Evolutionary conservation across 2,113 vertebrate genomes (phyloP).

Genomic region (Vulpes lagopus): DNA sequence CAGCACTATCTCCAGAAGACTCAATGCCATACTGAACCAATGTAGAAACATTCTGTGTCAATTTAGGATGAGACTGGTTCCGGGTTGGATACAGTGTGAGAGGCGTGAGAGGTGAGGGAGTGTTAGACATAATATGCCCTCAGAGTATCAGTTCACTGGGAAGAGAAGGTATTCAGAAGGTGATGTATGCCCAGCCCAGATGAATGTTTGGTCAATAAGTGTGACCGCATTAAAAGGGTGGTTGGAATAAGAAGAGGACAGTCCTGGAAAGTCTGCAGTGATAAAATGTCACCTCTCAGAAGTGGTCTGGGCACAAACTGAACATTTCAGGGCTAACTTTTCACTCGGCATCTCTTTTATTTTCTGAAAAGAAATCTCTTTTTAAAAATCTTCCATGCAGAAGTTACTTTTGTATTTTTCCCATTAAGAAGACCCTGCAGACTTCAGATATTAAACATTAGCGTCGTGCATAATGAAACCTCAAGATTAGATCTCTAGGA

Average conservation of each 20-base stretch:
- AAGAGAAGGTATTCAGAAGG: background rate
- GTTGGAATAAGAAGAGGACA: background rate
- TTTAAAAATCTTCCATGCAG: constrained; percentile 75
- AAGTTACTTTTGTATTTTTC: constrained; percentile 83
- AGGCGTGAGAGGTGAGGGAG: background rate
- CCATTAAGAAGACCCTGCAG: constrained; percentile 79
- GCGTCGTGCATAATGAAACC: constrained; percentile 83
- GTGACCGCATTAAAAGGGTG: background rate
- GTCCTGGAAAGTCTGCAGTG: background rate
- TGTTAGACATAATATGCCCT: background rate
- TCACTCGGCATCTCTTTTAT: constrained; percentile 73
- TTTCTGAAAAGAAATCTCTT: constrained; percentile 78
- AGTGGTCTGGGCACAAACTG: constrained; percentile 77
- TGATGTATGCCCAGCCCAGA: background rate
- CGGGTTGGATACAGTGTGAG: background rate
- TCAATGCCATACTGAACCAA: background rate
- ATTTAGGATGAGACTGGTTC: background rate
- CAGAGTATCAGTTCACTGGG: background rate
- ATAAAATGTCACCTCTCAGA: constrained; percentile 70
- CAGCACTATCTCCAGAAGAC: background rate
- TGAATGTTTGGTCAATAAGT: background rate
- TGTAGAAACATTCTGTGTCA: background rate
- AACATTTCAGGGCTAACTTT: constrained; percentile 73
- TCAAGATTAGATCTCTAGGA: constrained; percentile 81
- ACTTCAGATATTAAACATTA: constrained; percentile 83